A percentile compares a stretch with the other conserved stretches of the same genome.
phyloP scores from a whole-genome alignment of 2,888 invertebrate species.

The Spodoptera picta region DNA sequence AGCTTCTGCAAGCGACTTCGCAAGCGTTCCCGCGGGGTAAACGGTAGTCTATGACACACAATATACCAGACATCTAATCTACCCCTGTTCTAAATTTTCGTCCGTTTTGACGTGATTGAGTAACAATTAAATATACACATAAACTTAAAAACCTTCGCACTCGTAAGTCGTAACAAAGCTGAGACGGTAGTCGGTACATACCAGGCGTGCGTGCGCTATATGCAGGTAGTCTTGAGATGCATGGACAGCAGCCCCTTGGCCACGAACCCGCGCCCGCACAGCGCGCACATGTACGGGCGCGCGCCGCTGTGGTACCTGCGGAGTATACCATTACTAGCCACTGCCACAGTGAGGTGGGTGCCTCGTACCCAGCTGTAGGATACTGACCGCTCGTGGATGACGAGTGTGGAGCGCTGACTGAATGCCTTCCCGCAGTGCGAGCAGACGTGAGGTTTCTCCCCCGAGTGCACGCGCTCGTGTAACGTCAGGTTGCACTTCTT shows the following conservation, averaged over 20 bases:
- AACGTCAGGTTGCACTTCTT: constrained; percentile 89
- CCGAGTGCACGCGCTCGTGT: constrained; percentile 90
- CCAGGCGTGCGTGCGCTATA: constrained; percentile 61
- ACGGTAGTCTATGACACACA: too few relatives aligned
- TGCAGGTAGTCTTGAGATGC: constrained; percentile 88
- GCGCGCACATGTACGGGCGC: constrained; percentile 88
- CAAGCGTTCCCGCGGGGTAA: too few relatives aligned
- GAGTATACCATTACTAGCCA: background rate
- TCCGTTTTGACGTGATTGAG: too few relatives aligned
- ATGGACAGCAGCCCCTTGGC: constrained; percentile 90
- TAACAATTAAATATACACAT: too few relatives aligned
- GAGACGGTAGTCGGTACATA: too few relatives aligned
- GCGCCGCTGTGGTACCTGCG: constrained; percentile 88
- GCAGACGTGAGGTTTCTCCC: constrained; percentile 90
- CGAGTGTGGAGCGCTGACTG: constrained; percentile 89
- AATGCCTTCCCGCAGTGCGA: constrained; percentile 90
- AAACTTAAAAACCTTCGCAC: too few relatives aligned
- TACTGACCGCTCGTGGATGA: constrained; percentile 87
- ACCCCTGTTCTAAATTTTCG: too few relatives aligned
- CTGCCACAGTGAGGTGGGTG: too few relatives aligned
- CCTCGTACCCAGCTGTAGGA: too few relatives aligned
- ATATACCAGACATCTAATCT: too few relatives aligned
- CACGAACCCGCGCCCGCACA: constrained; percentile 90
- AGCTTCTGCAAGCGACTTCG: too few relatives aligned
- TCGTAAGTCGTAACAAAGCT: too few relatives aligned